phyloP scores from a whole-genome alignment of 2,888 invertebrate genomes.

The Heliconius ethilla region DNA sequence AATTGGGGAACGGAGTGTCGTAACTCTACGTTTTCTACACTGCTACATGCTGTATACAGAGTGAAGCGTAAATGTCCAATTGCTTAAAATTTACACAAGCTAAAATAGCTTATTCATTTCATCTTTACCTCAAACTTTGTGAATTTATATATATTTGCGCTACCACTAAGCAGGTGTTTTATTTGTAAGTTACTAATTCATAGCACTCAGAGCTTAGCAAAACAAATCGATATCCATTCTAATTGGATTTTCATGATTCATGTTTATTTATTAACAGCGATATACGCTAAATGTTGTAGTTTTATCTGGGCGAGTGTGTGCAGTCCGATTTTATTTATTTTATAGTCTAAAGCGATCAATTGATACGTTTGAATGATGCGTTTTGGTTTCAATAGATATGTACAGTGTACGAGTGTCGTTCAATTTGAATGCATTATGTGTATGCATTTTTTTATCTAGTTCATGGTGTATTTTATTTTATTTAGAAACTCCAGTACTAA shows the following conservation, averaged over 20 bases:
- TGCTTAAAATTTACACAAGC: no score
- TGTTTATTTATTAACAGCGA: slow-evolving; percentile 52
- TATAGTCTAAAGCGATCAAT: slow-evolving; percentile 19
- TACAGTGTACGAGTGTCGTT: background rate
- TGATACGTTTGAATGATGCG: slow-evolving; percentile 26
- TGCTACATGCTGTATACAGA: no score
- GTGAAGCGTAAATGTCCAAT: no score
- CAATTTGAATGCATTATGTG: slow-evolving; percentile 4
- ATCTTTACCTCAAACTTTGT: background rate
- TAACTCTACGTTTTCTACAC: background rate
- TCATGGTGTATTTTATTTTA: background rate
- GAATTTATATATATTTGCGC: background rate
- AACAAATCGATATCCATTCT: slow-evolving; percentile 60
- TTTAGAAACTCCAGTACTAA: background rate
- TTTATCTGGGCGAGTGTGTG: slow-evolving; percentile 31
- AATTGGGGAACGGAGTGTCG: background rate
- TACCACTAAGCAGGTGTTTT: background rate
- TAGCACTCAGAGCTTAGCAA: slow-evolving; percentile 60
- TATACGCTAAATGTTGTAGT: slow-evolving; percentile 37
- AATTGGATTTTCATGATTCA: slow-evolving; percentile 68
- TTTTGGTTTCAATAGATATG: slow-evolving; percentile 22
- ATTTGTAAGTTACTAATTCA: slow-evolving; percentile 69
- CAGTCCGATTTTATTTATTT: slow-evolving; percentile 29
- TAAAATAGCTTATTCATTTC: background rate
- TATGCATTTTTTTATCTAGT: background rate